These are phyloP conservation scores for Callosobruchus maculatus DNA, from an alignment of 2,888 invertebrate species.

Conservation along the genomic window DNA sequence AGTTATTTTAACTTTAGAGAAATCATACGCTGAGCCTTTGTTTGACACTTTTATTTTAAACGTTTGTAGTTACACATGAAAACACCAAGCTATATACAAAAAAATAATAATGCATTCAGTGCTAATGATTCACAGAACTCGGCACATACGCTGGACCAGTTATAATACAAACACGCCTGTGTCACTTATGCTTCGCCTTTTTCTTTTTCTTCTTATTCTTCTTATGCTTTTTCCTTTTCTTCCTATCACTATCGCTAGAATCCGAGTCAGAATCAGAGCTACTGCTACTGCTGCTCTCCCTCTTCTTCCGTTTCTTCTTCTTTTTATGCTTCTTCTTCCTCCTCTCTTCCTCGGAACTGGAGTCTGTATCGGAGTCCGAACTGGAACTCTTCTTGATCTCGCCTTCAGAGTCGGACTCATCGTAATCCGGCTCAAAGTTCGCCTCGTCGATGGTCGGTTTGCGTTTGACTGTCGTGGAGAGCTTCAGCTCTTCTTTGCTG, in stretches of 20 bases:
- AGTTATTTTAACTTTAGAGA: too few species aligned
- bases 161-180: background rate
- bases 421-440: conserved; percentile 73
- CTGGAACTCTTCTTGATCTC: conserved; percentile 47
- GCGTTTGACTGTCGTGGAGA: conserved; percentile 49
- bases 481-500: conserved; percentile 45
- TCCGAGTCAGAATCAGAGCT: conserved; percentile 62
- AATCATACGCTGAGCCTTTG: background rate
- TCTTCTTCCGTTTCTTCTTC: conserved; percentile 52
- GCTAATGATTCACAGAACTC: background rate
- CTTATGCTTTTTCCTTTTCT: conserved; percentile 67
- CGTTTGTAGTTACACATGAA: background rate
- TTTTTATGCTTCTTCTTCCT: conserved; percentile 44
- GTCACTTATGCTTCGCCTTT: conserved; percentile 60
- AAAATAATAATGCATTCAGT: background rate
- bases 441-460: conserved; percentile 69
- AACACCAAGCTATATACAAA: background rate
- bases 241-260: conserved; percentile 62
- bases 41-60: background rate
- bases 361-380: conserved; percentile 42
- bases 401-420: conserved; percentile 63
- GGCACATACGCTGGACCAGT: background rate
- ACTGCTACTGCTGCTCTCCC: conserved; percentile 43
- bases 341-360: conserved; percentile 44
- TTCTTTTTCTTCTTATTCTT: conserved; percentile 72